Evolutionary conservation across 2,113 vertebrate genomes (phyloP).

Genomic region (Pelmatolapia mariae): DNA sequence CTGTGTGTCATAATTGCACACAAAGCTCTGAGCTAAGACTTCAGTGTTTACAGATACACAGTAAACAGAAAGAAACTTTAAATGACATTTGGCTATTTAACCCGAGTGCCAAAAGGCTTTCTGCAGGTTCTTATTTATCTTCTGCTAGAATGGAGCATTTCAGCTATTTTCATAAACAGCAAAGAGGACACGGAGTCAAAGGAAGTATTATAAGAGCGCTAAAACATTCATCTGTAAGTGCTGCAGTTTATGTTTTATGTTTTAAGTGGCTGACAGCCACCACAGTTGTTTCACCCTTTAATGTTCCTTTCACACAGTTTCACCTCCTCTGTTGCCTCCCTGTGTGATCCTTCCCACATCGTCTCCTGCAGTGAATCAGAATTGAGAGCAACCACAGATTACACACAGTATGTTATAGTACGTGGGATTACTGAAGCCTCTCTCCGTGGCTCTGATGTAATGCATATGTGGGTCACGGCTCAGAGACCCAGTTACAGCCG

Average conservation of each 20-base stretch:
- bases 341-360: not conserved
- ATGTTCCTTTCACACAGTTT: not conserved
- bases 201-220: not conserved
- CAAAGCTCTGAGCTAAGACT: not conserved
- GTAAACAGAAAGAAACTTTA: not conserved
- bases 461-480: conserved; percentile 8
- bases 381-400: conserved; percentile 29
- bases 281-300: not conserved
- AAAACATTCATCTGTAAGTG: not conserved
- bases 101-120: not conserved
- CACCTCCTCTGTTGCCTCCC: not conserved
- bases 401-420: not conserved
- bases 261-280: not conserved
- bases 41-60: not conserved
- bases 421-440: conserved; percentile 20
- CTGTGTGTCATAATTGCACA: not conserved
- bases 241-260: not conserved
- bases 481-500: not conserved
- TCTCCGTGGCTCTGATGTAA: conserved; percentile 17
- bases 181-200: not conserved
- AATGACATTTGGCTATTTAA: not conserved
- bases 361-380: not conserved
- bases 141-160: not conserved
- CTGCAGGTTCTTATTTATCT: not conserved
- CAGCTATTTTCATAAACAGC: not conserved